Evolutionary conservation across 1,140 invertebrate genomes (phyloP), one percentile per base, ranked within the genome.

Genomic region (Aradophagus sp.): DNA sequence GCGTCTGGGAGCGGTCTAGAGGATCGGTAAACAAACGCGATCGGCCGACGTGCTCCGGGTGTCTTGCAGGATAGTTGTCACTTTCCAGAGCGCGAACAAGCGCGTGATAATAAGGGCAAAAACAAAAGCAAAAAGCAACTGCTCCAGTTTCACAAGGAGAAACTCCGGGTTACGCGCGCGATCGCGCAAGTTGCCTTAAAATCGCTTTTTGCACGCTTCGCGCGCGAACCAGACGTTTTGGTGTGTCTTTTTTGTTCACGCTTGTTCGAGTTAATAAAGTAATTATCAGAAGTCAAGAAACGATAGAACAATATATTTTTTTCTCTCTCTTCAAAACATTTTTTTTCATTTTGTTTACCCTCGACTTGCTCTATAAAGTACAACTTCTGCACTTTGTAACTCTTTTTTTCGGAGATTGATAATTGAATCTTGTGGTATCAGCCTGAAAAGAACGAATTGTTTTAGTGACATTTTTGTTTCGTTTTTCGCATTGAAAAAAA

Each of bases 71-170:
- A 6, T 2, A 29, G 27, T 29, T 29, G 27, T 29, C 27, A 29
- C 27, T 29, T 29, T 29, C 27, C 27, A 29, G n/a, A n/a, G n/a
- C n/a, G 10, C 27, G 11, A 29, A 29, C 27, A n/a, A n/a, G n/a
- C 2, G 27, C 27, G 2, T 2, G 27, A 29, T 29, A 29, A 29
- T n/a, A 10, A 29, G 27, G 11, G 11, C 10, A 29, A 29, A 29
- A 29, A 29, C 27, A n/a, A n/a, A n/a, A n/a, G 27, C 27, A 29
- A 29, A 29, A 29, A 29, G n/a, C 27, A 2, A 6, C 11, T 10
- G 27, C 27, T 29, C 27, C 63, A 67, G 45, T 67, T 67, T 58
- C 45, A 52, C 63, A 67, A 67, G 53, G 63, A 67, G 63, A 67
- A 67, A 67, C 63, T 58, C 23, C 15, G 41, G 20, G 53, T 42